These are phyloP conservation scores for Syritta pipiens DNA, from an alignment of 2,888 invertebrate species.

Conservation along the genomic window DNA sequence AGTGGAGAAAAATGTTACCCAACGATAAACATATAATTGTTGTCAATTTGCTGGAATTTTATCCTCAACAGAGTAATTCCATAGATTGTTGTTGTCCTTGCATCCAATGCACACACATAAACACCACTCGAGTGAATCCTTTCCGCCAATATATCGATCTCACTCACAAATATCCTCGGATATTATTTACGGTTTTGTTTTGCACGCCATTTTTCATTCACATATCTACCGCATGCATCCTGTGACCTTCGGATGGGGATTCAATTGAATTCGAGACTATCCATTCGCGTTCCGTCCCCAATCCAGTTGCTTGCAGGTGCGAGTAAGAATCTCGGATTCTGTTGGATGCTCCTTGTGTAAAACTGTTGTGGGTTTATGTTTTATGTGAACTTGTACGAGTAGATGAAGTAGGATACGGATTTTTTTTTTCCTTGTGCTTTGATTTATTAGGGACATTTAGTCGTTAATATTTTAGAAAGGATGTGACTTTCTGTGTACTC, in stretches of 20 bases:
- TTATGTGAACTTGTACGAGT: no score
- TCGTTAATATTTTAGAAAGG: slow-evolving; percentile 16
- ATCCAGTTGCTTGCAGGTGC: slow-evolving; percentile 2
- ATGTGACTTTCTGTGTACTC: not conserved
- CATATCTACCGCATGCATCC: slow-evolving; percentile 23
- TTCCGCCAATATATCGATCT: slow-evolving; percentile 32
- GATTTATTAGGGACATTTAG: slow-evolving; percentile 34
- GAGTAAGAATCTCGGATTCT: slow-evolving; percentile 2
- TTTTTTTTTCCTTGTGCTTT: slow-evolving; percentile 5
- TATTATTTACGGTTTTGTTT: slow-evolving; percentile 50
- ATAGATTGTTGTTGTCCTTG: slow-evolving; percentile 19
- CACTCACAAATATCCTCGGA: slow-evolving; percentile 18
- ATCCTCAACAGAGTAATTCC: not conserved
- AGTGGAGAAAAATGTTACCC: not conserved
- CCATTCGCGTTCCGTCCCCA: no score
- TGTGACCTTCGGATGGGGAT: slow-evolving; percentile 22
- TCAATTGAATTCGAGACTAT: slow-evolving; percentile 43
- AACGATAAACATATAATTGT: not conserved
- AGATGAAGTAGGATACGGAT: slow-evolving; percentile 1
- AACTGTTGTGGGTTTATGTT: no score
- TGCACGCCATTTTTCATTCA: slow-evolving; percentile 43
- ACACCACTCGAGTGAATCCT: not conserved
- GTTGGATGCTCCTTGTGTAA: slow-evolving; percentile 1
- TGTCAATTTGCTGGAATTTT: not conserved
- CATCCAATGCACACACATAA: not conserved